A percentile compares a stretch with the other conserved stretches of the same genome.
phyloP scores from a whole-genome alignment of 1,140 invertebrate species.

The Heliconius eleuchia region DNA sequence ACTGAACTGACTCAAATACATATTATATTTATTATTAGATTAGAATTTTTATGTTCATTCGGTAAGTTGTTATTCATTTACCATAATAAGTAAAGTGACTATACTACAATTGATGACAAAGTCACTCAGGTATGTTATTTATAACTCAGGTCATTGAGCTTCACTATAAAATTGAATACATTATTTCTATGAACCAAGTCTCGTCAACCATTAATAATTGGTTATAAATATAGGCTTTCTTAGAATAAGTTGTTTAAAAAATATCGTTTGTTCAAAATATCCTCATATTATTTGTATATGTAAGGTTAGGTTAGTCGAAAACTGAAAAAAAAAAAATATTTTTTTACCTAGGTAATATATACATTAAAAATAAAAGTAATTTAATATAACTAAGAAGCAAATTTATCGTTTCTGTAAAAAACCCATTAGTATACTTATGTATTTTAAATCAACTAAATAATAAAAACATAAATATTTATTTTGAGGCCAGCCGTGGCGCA shows the following conservation, averaged over 20 bases:
- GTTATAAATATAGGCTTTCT: background rate
- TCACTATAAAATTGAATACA: slow-evolving; percentile 6
- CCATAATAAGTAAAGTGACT: background rate
- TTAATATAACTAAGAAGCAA: too few species aligned
- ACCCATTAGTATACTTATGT: too few species aligned
- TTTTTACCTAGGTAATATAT: too few species aligned
- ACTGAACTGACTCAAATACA: too few species aligned
- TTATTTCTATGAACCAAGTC: background rate
- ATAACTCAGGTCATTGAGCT: slow-evolving; percentile 2
- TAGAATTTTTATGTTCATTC: background rate
- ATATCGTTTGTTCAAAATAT: background rate
- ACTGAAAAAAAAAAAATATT: too few species aligned
- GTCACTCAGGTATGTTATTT: slow-evolving; percentile 6
- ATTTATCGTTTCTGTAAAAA: too few species aligned
- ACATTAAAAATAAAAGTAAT: too few species aligned
- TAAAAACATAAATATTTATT: too few species aligned
- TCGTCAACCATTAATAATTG: slow-evolving; percentile 3
- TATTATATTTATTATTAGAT: background rate
- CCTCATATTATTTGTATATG: too few species aligned
- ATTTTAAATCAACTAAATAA: too few species aligned
- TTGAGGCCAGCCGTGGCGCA: too few species aligned
- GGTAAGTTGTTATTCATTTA: background rate
- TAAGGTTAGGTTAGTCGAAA: too few species aligned
- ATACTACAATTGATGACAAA: slow-evolving; percentile 1
- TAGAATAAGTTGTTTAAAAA: background rate